phyloP scores from a whole-genome alignment of 2,113 vertebrate species.

The Colinus virginianus region DNA sequence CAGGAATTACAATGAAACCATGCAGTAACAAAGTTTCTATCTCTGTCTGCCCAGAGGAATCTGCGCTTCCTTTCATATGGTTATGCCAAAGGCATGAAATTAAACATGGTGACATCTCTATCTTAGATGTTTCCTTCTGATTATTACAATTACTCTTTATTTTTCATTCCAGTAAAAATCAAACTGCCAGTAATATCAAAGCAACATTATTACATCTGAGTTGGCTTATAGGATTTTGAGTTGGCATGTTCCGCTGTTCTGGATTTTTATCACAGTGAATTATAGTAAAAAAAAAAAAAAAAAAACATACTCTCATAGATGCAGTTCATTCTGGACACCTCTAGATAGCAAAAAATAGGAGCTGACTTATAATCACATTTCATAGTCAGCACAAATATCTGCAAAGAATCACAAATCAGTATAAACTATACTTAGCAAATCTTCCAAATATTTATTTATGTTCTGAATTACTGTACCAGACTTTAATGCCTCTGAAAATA shows the following conservation, averaged over 20 bases:
- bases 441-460: neutral
- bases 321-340: neutral
- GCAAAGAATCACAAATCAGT: neutral
- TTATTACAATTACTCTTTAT: constrained; percentile 35
- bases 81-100: constrained; percentile 26
- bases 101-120: constrained; percentile 4
- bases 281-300: neutral
- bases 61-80: neutral
- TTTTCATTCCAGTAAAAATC: constrained; percentile 59
- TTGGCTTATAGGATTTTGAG: neutral
- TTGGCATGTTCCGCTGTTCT: neutral
- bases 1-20: constrained; percentile 6
- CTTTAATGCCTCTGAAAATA: neutral
- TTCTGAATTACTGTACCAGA: neutral
- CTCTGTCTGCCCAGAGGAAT: constrained; percentile 12
- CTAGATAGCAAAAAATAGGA: neutral
- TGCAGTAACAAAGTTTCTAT: neutral
- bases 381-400: neutral
- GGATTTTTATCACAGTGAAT: neutral
- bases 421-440: neutral
- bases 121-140: constrained; percentile 34
- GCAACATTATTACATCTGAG: neutral
- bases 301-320: neutral
- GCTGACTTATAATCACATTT: neutral
- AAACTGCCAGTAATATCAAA: constrained; percentile 18